phyloP scores from a whole-genome alignment of 2,797 vertebrate species.

The Okamejei kenojei region DNA sequence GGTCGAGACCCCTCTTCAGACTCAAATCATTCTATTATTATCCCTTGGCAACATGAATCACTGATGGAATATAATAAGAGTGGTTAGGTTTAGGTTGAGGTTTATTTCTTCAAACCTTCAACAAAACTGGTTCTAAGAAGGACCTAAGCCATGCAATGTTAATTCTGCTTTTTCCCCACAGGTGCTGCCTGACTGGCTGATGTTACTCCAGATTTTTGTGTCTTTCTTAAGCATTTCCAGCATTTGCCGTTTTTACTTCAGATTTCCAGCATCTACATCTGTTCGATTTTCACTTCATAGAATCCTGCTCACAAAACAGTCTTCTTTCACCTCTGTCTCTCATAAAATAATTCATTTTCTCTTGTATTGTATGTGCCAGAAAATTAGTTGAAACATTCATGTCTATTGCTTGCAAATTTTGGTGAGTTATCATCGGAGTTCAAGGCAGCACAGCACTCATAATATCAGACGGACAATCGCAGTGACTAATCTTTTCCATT shows the following conservation, averaged over 20 bases:
- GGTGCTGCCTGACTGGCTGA: no score
- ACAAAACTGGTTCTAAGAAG: no score
- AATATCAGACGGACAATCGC: neutral
- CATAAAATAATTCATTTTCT: neutral
- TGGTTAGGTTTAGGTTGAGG: no score
- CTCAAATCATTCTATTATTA: neutral
- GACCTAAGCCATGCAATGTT: no score
- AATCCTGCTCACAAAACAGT: neutral
- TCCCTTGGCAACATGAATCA: neutral
- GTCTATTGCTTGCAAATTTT: neutral
- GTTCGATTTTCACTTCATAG: neutral
- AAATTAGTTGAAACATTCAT: neutral
- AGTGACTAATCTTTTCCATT: neutral
- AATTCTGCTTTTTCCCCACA: no score
- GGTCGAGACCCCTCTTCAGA: no score
- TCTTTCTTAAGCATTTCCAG: no score
- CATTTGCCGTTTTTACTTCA: no score
- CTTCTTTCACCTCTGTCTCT: neutral
- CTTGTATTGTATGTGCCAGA: neutral
- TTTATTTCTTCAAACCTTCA: no score
- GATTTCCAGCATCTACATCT: no score
- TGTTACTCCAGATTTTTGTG: no score
- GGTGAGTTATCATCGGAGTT: neutral
- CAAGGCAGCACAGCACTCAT: neutral
- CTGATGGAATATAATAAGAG: neutral